phyloP scores from a whole-genome alignment of 2,797 vertebrate species.

The Telmatherina bonti region DNA sequence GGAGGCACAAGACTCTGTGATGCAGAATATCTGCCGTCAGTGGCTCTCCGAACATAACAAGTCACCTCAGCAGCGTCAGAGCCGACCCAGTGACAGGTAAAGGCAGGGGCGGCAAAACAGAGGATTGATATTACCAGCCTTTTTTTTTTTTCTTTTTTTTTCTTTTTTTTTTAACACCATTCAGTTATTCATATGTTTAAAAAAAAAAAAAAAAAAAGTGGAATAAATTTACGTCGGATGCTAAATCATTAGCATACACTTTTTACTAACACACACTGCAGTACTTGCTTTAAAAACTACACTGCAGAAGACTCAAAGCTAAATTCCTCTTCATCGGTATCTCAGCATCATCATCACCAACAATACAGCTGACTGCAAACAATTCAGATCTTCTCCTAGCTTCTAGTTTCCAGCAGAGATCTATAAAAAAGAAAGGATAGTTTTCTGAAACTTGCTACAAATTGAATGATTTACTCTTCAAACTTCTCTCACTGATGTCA shows the following conservation, averaged over 20 bases:
- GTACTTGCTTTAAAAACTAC: background rate
- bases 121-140: background rate
- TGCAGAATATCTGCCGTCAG: conserved; percentile 93
- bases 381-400: background rate
- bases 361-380: background rate
- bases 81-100: conserved; percentile 65
- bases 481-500: background rate
- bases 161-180: background rate
- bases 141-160: no score
- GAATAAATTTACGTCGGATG: background rate
- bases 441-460: background rate
- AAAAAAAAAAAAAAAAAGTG: background rate
- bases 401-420: background rate
- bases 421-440: background rate
- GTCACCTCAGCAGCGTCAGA: conserved; percentile 65
- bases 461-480: background rate
- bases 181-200: background rate
- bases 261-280: background rate
- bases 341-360: background rate
- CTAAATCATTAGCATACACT: background rate
- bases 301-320: background rate
- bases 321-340: background rate
- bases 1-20: conserved; percentile 86
- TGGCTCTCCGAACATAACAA: conserved; percentile 92
- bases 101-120: background rate